Conservation (phyloP, 2,888 invertebrate genomes). For the Tiliacea citrago region DNA sequence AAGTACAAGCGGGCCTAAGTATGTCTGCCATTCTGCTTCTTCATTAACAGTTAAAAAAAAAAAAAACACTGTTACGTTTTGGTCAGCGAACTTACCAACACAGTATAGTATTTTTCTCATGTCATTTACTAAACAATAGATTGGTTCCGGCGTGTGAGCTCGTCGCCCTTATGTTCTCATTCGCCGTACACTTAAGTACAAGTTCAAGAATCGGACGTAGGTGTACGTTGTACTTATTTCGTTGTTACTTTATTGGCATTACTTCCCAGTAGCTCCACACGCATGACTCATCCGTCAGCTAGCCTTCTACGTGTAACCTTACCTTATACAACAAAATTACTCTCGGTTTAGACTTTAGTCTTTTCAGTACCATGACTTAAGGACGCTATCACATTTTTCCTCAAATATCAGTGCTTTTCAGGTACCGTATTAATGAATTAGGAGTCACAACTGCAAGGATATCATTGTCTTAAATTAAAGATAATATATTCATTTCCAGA, state of each 20-base stretch:
- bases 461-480: too few relatives aligned
- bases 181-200: slow-evolving; percentile 16
- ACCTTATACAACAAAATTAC: neutral
- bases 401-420: too few relatives aligned
- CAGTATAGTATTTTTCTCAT: slow-evolving; percentile 22
- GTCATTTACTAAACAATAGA: slow-evolving; percentile 38
- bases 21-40: too few relatives aligned
- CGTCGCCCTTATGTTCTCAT: slow-evolving; percentile 45
- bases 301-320: neutral
- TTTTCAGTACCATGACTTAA: neutral
- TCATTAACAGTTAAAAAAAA: too few relatives aligned
- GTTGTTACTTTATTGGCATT: neutral
- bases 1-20: too few relatives aligned
- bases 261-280: neutral
- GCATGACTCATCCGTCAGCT: slow-evolving; percentile 6
- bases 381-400: too few relatives aligned
- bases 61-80: too few relatives aligned
- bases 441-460: too few relatives aligned
- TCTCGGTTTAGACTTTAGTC: neutral
- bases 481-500: too few relatives aligned
- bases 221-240: slow-evolving; percentile 21
- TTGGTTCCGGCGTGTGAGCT: slow-evolving; percentile 35
- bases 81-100: slow-evolving; percentile 1
- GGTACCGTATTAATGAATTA: too few relatives aligned
- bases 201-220: slow-evolving; percentile 44